Evolutionary conservation across 2,113 vertebrate species (phyloP), one percentile per base, ranked within the genome.

Genomic region (Neogobius melanostomus): DNA sequence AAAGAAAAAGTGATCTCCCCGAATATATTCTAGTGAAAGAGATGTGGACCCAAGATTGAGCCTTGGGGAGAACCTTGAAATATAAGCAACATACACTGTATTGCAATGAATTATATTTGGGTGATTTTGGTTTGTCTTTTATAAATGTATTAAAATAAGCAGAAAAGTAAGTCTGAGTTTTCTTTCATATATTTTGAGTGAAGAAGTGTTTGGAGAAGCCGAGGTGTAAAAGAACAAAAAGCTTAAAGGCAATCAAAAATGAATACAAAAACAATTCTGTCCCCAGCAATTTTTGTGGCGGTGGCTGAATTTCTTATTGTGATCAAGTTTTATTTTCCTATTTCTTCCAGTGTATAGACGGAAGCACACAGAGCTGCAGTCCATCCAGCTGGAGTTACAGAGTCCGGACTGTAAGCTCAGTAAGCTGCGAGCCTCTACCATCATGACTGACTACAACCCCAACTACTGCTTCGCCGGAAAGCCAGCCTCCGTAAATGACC

Each of bases 381-480:
- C 97, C 74, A 98, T 99, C 82, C 97, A 99, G 89, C 92, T 99
- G 93, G 98, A 99, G 82, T 89, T 99, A 60, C 96, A 98, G 91
- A 99, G 97, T 87, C 98, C 98, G 0, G 98, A 99, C 75, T 99
- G 98, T 76, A 99, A 99, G 21, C 94, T 99, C 79, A 99, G 98
- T 88, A 99, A 98, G 80, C 95, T 99, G 71, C 92, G 96, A 0
- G 98, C 98, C 43, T 98, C 98, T 46, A 99, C 98, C 89, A 98
- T 99, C 87, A 99, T 99, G 98, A 99, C 96, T 0, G 98, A 99
- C 92, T 99, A 99, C 92, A 99, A 99, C 85, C 98, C 98, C 84
- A 99, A 99, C 94, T 99, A 99, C 90, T 98, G 97, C 91, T 99
- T 99, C 76, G 98, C 95, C 0, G 98, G 98, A 21, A 99, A 99